A percentile compares a stretch with the other conserved stretches of the same genome.
These are phyloP conservation scores for Pseudorectes ferrugineus DNA, from an alignment of 2,113 vertebrate genomes.

Conservation along the genomic window DNA sequence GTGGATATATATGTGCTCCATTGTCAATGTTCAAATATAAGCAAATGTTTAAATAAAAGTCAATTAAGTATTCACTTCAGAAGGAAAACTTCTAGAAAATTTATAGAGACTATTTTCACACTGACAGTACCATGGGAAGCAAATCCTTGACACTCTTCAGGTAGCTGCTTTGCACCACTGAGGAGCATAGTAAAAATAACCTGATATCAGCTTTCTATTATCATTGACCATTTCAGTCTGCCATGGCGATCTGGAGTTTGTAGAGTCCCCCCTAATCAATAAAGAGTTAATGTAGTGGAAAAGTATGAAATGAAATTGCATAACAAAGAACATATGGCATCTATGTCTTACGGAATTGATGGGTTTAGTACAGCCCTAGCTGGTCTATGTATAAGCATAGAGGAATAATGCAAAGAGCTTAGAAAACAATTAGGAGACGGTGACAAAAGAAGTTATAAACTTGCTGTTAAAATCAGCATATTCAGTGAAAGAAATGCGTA, in stretches of 20 bases:
- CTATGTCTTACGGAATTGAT: not conserved
- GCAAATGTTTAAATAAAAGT: not conserved
- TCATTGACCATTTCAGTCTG: not conserved
- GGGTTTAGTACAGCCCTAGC: not conserved
- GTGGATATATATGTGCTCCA: not conserved
- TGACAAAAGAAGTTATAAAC: not conserved
- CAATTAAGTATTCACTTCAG: not conserved
- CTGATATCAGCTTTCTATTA: not conserved
- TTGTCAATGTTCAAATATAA: not conserved
- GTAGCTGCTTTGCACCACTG: not conserved
- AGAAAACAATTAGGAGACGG: not conserved
- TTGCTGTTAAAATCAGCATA: not conserved
- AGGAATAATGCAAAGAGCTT: not conserved
- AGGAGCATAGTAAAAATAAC: not conserved
- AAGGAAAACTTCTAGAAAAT: not conserved
- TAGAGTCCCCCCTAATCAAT: not conserved
- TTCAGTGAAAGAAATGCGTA: not conserved
- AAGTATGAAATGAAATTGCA: not conserved
- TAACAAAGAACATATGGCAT: not conserved
- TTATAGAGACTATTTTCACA: not conserved
- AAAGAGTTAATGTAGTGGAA: not conserved
- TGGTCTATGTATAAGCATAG: not conserved
- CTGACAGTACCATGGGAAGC: not conserved
- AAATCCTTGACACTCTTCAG: not conserved
- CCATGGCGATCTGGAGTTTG: not conserved